A percentile compares a stretch with the other conserved stretches of the same genome.
Conservation (phyloP, 2,113 vertebrate species). For the Clarias batrachus region DNA sequence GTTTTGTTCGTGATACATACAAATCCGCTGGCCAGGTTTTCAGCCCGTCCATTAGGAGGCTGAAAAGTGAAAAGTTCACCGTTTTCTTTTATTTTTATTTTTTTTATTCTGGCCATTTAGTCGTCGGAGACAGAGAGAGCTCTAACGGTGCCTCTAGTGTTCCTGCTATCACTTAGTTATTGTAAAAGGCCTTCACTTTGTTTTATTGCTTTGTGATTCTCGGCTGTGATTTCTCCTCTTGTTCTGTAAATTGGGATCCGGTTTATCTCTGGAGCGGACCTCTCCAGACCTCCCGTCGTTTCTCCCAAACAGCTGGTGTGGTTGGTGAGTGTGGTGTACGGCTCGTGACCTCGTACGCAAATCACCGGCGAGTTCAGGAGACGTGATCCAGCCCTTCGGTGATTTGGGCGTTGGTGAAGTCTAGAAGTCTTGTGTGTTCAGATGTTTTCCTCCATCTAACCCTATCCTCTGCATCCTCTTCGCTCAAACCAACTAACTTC, state of each 20-base stretch:
- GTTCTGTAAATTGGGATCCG: slow-evolving; percentile 4
- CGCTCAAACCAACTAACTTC: too few species aligned
- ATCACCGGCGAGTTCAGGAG: not conserved
- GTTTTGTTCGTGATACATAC: slow-evolving; percentile 3
- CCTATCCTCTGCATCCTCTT: too few species aligned
- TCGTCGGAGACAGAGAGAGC: not conserved
- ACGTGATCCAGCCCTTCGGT: too few species aligned
- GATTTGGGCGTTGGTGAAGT: not conserved
- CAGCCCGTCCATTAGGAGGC: slow-evolving; percentile 1
- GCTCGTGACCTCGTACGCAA: not conserved
- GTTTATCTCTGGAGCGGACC: not conserved
- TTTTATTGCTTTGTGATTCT: not conserved
- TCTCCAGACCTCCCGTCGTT: not conserved
- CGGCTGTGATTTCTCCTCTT: not conserved
- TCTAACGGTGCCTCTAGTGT: slow-evolving; percentile 24
- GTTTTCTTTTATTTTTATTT: not conserved
- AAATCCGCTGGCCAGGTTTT: not conserved
- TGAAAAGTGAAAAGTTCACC: slow-evolving; percentile 11
- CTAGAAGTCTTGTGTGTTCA: not conserved
- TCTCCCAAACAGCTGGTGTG: not conserved
- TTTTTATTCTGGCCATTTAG: slow-evolving; percentile 9
- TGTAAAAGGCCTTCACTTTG: slow-evolving; percentile 25
- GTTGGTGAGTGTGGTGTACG: too few species aligned
- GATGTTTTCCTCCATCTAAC: too few species aligned
- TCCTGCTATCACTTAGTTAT: not conserved